Conservation (phyloP, 2,797 vertebrate species). For the Glyptemys insculpta region DNA sequence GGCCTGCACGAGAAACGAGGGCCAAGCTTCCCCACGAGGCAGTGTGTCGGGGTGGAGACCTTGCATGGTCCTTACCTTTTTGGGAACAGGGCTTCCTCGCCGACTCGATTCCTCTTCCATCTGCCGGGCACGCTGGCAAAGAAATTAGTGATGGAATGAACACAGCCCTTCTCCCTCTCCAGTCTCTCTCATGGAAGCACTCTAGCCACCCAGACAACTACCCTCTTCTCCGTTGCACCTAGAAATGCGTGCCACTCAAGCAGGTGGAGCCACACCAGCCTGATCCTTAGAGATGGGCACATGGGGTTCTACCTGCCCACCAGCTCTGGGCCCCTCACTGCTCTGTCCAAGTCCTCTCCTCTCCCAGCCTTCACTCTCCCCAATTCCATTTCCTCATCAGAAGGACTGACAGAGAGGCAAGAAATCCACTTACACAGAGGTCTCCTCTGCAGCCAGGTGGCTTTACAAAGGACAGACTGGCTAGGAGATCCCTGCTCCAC, state of each 20-base stretch:
- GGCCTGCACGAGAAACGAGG: background rate
- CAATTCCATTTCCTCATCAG: background rate
- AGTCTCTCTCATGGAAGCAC: too few relatives aligned
- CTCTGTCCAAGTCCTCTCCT: background rate
- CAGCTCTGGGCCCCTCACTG: fast-evolving
- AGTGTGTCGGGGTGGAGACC: background rate
- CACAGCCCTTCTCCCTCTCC: background rate
- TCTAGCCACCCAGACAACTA: fast-evolving
- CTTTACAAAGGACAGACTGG: background rate
- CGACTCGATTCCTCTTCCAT: constrained; percentile 88
- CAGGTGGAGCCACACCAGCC: background rate
- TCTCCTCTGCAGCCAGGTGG: background rate
- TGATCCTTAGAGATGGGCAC: fast-evolving
- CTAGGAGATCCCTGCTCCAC: background rate
- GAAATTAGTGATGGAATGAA: background rate
- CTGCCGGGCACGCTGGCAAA: constrained; percentile 85
- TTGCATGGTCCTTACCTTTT: constrained; percentile 87
- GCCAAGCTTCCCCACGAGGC: background rate
- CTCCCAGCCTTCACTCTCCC: background rate
- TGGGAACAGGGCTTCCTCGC: constrained; percentile 90
- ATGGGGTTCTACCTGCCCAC: background rate
- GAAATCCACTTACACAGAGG: background rate
- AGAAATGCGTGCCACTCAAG: background rate
- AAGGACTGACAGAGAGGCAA: fast-evolving
- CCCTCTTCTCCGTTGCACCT: fast-evolving